Evolutionary conservation across 2,888 invertebrate species (phyloP), one percentile per base, ranked within the genome.

Genomic region (Drosophila niveifrons): DNA sequence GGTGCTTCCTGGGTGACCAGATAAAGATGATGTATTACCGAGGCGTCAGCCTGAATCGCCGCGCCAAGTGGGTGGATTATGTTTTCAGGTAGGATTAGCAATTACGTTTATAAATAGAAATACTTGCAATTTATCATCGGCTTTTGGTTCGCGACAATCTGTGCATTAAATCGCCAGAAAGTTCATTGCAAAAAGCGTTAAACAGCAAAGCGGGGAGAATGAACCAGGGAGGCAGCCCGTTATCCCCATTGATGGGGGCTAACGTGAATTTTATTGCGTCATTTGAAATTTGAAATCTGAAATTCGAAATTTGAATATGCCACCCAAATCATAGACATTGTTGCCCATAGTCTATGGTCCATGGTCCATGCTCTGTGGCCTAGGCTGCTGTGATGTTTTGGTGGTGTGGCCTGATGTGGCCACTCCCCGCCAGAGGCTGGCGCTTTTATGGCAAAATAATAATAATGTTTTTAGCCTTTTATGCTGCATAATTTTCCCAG

Each of bases 11-110:
- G 82, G 82, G 70, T 61, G 63, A 56, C 59, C 55, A 75, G 85
- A 88, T 89, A 89, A 89, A 88, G 88, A 85, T 89, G 85, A 85
- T 85, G 83, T 85, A 85, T 85, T 71, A 78, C 70, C 61, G 69
- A 41, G 74, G 72, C 63, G 61, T 66, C 71, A 72, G 66, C 31
- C 66, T 63, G 67, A 73, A 36, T 55, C 68, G 31, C 10, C 36
- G 36, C 36, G 71, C 77, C 84, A 90, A 87, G 87, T 90, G 90
- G 87, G 90, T 89, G 82, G 90, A 89, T 87, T 89, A 89, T 78
- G 82, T 84, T 89, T 89, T 90, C 90, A 89, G 90, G 86, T 86
- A 69, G 90, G 90, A 86, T 85, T 85, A 85, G 89, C 89, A 89
- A 87, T 87, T 90, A 90, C 89, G 85, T 66, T 78, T 84, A 79